These are phyloP conservation scores for Crematogaster levior DNA, from an alignment of 2,888 invertebrate genomes.

Conservation along the genomic window DNA sequence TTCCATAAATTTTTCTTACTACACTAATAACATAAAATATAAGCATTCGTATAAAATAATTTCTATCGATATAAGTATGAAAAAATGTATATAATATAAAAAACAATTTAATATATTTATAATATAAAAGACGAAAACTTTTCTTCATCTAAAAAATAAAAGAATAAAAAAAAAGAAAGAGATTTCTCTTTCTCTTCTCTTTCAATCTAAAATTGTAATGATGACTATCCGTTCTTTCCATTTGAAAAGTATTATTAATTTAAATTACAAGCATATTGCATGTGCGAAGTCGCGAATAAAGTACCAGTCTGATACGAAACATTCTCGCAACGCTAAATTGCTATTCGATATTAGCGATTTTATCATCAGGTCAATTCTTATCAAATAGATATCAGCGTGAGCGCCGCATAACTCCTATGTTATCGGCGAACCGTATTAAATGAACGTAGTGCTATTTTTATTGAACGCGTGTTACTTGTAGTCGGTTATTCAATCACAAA, in stretches of 20 bases:
- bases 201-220: background rate
- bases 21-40: background rate
- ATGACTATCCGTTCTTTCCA: background rate
- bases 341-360: slow-evolving; percentile 30
- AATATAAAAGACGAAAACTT: too few relatives aligned
- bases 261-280: background rate
- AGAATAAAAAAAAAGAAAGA: background rate
- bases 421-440: background rate
- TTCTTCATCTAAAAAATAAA: background rate
- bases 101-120: too few relatives aligned
- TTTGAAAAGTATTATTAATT: background rate
- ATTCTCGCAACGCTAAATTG: slow-evolving; percentile 40
- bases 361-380: slow-evolving; percentile 22
- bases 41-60: background rate
- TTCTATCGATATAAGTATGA: background rate
- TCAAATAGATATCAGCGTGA: slow-evolving; percentile 18
- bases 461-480: background rate
- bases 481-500: background rate
- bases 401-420: slow-evolving; percentile 16
- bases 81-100: background rate
- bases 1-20: background rate
- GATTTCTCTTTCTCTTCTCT: background rate
- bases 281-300: background rate
- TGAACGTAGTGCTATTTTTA: slow-evolving; percentile 24
- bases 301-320: slow-evolving; percentile 18